Evolutionary conservation across 1,140 invertebrate species (phyloP), one percentile per base, ranked within the genome.

Genomic region (Diorhabda sublineata): DNA sequence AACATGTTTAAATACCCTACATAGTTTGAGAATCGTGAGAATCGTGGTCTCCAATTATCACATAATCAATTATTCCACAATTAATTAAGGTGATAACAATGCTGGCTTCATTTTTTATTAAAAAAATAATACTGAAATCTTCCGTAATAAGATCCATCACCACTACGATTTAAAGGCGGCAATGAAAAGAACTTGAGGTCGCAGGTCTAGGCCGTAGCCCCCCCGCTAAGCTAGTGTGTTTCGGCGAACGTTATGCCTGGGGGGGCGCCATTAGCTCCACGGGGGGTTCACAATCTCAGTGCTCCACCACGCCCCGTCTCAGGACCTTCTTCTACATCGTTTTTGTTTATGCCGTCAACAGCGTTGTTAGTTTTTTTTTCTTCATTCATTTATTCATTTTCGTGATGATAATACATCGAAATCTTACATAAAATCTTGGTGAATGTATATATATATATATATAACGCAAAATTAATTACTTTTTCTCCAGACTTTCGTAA

Each of bases 191-290:
- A 8, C 42, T 64, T 58, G 71, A 68, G 44, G 58, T 64, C 64
- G 62, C 69, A 56, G 66, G 61, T 69, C 66, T 60, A 66, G 63
- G 72, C 69, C 69, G 56, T 11, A 26, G 44, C 26, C 9, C n/a
- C 60, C 75, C 75, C 62, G 75, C 70, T 70, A 73, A 9, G 73
- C 52, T 61, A 52, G 65, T 73, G 45, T 72, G 74, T 75, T 75
- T 75, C 73, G 69, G 70, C 70, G 66, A 69, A 71, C 60, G 71
- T 68, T 66, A 58, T 58, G 71, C 69, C 73, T 68, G 62, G 66
- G 73, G 72, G 73, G 75, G 73, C 73, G 75, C 75, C 75, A 75
- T 76, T 76, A 75, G 66, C 75, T 59, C 73, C 59, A 70, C 75
- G 67, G 71, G 75, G 69, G 70, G 73, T 63, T 72, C 68, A 71